These are phyloP conservation scores for Leptinotarsa texana DNA, from an alignment of 1,140 invertebrate species.

Conservation along the genomic window DNA sequence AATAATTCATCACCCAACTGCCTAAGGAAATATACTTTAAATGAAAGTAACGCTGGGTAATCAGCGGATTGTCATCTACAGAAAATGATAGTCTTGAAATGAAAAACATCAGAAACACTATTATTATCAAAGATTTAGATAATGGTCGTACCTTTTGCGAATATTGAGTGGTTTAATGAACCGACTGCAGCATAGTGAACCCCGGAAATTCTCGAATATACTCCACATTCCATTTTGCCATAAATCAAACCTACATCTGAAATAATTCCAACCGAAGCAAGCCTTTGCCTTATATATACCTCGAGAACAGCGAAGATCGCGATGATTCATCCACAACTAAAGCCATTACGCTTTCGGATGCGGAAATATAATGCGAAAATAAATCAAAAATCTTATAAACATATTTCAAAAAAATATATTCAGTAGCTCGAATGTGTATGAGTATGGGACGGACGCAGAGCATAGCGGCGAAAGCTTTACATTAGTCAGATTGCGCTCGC, in stretches of 20 bases:
- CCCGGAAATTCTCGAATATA: background rate
- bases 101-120: too few relatives aligned
- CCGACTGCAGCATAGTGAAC: background rate
- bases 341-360: constrained; percentile 33
- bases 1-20: too few relatives aligned
- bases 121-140: too few relatives aligned
- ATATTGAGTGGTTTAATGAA: too few relatives aligned
- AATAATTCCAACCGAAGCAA: constrained; percentile 17
- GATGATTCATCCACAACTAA: constrained; percentile 40
- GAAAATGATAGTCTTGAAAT: too few relatives aligned
- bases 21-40: too few relatives aligned
- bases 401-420: constrained; percentile 49
- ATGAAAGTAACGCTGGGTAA: too few relatives aligned
- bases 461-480: constrained; percentile 38
- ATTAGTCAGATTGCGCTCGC: constrained; percentile 53
- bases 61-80: too few relatives aligned
- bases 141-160: too few relatives aligned
- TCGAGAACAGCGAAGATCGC: constrained; percentile 31
- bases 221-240: background rate
- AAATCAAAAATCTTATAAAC: constrained; percentile 50
- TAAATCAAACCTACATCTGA: constrained; percentile 23
- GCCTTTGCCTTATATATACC: constrained; percentile 8
- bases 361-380: constrained; percentile 41
- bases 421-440: constrained; percentile 36
- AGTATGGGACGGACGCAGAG: constrained; percentile 32